phyloP scores from a whole-genome alignment of 2,797 vertebrate genomes.

The Chromobotia macracanthus region DNA sequence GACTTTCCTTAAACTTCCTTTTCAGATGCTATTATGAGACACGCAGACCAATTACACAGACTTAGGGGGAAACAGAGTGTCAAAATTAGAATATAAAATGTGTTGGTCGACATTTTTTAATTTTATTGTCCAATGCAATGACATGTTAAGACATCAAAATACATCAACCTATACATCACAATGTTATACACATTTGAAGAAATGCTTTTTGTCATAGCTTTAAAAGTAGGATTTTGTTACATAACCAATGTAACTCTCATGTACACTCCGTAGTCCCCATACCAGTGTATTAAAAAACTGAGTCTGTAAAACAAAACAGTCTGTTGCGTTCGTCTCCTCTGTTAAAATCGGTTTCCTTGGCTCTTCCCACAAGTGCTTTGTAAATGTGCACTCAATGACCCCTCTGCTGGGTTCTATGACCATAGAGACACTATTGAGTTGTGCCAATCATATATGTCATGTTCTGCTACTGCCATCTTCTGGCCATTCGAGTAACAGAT shows the following conservation, averaged over 20 bases:
- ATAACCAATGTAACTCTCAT: slow-evolving; percentile 3
- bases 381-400: slow-evolving; percentile 21
- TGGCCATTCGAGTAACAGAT: slow-evolving; percentile 38
- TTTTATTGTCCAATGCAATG: not conserved
- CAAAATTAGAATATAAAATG: not conserved
- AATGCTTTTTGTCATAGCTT: not conserved
- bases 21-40: slow-evolving; percentile 46
- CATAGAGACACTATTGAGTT: not conserved
- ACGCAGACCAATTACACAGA: slow-evolving; percentile 30
- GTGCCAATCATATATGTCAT: not conserved
- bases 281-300: slow-evolving; percentile 1
- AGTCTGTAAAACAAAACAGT: not conserved
- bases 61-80: not conserved
- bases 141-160: not conserved
- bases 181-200: not conserved
- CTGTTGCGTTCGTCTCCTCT: not conserved
- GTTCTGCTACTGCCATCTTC: slow-evolving; percentile 62
- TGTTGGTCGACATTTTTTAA: no score
- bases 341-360: not conserved
- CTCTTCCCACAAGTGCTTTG: not conserved
- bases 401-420: not conserved
- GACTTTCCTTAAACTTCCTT: slow-evolving; percentile 38
- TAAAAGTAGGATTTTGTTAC: slow-evolving; percentile 24
- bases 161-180: not conserved
- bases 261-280: not conserved